phyloP scores from a whole-genome alignment of 2,888 invertebrate genomes.

The Alloplasta piceator region DNA sequence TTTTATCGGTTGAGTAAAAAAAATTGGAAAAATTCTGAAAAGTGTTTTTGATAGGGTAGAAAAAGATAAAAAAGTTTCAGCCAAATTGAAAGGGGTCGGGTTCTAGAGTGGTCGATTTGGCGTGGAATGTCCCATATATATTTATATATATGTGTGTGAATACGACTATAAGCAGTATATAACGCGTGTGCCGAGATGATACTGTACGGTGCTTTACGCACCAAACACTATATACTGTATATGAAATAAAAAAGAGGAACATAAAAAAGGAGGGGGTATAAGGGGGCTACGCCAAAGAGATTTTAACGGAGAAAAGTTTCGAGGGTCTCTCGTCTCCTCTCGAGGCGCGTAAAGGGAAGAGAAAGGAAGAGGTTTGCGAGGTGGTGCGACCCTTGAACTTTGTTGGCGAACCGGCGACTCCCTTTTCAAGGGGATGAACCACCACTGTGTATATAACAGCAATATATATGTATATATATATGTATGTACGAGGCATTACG shows the following conservation, averaged over 20 bases:
- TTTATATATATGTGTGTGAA: neutral
- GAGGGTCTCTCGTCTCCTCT: slow-evolving; percentile 47
- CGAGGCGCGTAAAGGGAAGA: slow-evolving; percentile 51
- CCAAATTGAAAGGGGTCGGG: too few species aligned
- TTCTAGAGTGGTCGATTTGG: too few species aligned
- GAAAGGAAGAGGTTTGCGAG: slow-evolving; percentile 56
- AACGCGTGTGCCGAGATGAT: slow-evolving; percentile 41
- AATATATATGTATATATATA: neutral
- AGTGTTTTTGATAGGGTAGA: too few species aligned
- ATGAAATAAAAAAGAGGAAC: slow-evolving; percentile 52
- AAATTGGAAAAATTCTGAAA: too few species aligned
- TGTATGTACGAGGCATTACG: neutral
- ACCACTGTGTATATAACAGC: neutral
- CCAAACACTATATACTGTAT: too few species aligned
- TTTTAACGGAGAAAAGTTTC: slow-evolving; percentile 60
- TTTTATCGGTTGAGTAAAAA: too few species aligned
- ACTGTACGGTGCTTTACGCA: too few species aligned
- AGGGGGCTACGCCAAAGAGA: slow-evolving; percentile 57
- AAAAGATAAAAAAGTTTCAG: too few species aligned
- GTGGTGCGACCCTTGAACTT: slow-evolving; percentile 62
- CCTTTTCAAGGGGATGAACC: slow-evolving; percentile 29
- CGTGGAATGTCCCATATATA: neutral
- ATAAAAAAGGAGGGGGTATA: slow-evolving; percentile 58
- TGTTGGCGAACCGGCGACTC: slow-evolving; percentile 55
- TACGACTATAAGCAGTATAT: neutral